Evolutionary conservation across 2,113 vertebrate genomes (phyloP), one percentile per base, ranked within the genome.

Genomic region (Macrotus californicus): DNA sequence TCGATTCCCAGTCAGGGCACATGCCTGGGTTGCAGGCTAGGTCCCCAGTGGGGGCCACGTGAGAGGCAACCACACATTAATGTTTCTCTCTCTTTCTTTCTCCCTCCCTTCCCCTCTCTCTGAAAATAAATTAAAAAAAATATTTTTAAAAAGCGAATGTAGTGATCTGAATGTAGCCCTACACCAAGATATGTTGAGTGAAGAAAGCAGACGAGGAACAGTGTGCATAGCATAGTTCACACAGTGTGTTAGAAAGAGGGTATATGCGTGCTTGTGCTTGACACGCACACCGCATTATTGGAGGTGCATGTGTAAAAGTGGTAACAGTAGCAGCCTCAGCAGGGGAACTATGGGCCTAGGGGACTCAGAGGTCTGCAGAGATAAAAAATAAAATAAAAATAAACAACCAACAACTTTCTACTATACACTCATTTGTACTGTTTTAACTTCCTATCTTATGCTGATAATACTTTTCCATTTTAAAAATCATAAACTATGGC

Each of bases 401-500:
- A n/a, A 67, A n/a, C 34, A 67, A 18, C 7, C 14, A 64, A 15
- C 29, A 16, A 54, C 39, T 82, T 91, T 87, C 67, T n/a, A 22
- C 39, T 12, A 12, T n/a, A 56, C 18, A 39, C 19, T 91, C 15
- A 4, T 43, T n/a, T n/a, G 16, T 34, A 52, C 75, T 80, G 24
- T 94, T 34, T 91, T 39, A 84, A 83, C 84, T 87, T 69, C 66
- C 50, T 31, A 81, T 46, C 46, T 91, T 41, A 13, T 66, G n/a
- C 34, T 67, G 24, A 67, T 34, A 46, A 67, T 52, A 79, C 48
- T 66, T 93, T 84, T 77, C 43, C 73, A 39, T 77, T 83, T 75
- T 73, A 81, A 91, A 91, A 89, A 82, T 84, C 75, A 94, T 59
- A 61, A 94, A 36, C 36, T 76, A 82, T 36, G 52, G 61, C 43